These are phyloP conservation scores for Gonatopus flavifemur DNA, from an alignment of 1,140 invertebrate genomes.

Conservation along the genomic window DNA sequence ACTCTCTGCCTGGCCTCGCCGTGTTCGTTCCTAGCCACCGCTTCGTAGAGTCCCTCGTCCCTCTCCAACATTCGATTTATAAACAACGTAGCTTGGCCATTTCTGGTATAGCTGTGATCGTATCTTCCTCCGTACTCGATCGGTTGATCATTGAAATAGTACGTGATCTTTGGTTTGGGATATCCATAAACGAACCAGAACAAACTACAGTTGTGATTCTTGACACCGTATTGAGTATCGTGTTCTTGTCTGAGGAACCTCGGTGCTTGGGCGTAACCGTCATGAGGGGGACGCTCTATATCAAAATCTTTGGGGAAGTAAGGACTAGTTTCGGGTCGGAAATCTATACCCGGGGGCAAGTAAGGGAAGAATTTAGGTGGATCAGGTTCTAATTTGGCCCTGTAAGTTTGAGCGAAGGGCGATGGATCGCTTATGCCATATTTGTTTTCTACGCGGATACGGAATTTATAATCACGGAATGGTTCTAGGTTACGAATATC, in stretches of 20 bases:
- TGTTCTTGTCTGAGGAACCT: conserved; percentile 82
- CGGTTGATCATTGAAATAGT: conserved; percentile 80
- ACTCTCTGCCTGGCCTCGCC: conserved; percentile 85
- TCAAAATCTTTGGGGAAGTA: conserved; percentile 91
- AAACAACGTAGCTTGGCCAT: conserved; percentile 84
- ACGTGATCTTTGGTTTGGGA: conserved; percentile 87
- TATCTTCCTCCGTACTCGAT: conserved; percentile 81
- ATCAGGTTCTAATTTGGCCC: conserved; percentile 76
- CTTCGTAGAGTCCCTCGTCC: conserved; percentile 93
- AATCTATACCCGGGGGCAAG: conserved; percentile 77
- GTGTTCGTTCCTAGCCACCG: conserved; percentile 89
- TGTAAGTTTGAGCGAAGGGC: conserved; percentile 79
- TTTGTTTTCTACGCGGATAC: conserved; percentile 93
- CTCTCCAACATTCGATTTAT: conserved; percentile 86
- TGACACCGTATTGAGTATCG: conserved; percentile 84
- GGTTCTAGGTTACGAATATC: conserved; percentile 83
- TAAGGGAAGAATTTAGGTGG: conserved; percentile 79
- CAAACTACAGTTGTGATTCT: conserved; percentile 82
- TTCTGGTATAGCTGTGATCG: conserved; percentile 83
- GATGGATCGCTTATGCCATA: conserved; percentile 96
- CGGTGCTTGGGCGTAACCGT: conserved; percentile 79
- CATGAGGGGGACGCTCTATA: conserved; percentile 81
- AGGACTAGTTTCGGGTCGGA: conserved; percentile 82
- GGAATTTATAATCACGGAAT: conserved; percentile 87
- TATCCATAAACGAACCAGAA: conserved; percentile 94